Evolutionary conservation across 1,140 invertebrate species (phyloP), one percentile per base, ranked within the genome.

Genomic region (Leptinotarsa defecta): DNA sequence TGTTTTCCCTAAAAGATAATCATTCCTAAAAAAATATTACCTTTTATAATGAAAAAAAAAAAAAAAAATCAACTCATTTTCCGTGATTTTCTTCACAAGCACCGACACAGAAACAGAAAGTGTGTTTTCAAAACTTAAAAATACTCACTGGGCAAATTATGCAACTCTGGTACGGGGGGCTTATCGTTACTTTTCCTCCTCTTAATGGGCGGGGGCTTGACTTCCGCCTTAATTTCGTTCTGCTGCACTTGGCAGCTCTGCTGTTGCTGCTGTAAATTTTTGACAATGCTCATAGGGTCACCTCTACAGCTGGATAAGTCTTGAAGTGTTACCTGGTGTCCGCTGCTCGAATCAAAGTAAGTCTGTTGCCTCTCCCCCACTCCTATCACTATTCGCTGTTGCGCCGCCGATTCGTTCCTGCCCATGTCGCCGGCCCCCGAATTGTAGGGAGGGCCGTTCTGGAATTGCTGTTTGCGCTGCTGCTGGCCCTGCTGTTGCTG

Each of bases 241-340:
- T 83, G 83, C 19, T 86, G 86, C 81, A 91, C 85, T 80, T 91
- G 89, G 85, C 91, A 91, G 78, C 87, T 88, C 75, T 91, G 89
- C 76, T 91, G 88, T 77, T 89, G 85, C 48, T 86, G 88, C 85
- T 92, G 91, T 73, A 92, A 86, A 85, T 91, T 92, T 85, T 93
- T 93, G 19, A 92, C 91, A 81, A 92, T 91, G 84, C 89, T 92
- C 91, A 92, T 93, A 6, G 92, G 91, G 81, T 93, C 92, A 24
- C 91, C 91, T 67, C 91, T 85, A 84, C 91, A 92, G 81, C 91
- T 91, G 48, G 89, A 92, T 24, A 92, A 85, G 85, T 92, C 91
- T 85, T 92, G 91, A 77, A 92, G 84, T 24, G 89, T 89, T 68
- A 92, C 89, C 71, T 79, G 78, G 65, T 79, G 76, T 52, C 81